phyloP scores from a whole-genome alignment of 1,140 invertebrate genomes.

The Ctenoplectra terminalis region DNA sequence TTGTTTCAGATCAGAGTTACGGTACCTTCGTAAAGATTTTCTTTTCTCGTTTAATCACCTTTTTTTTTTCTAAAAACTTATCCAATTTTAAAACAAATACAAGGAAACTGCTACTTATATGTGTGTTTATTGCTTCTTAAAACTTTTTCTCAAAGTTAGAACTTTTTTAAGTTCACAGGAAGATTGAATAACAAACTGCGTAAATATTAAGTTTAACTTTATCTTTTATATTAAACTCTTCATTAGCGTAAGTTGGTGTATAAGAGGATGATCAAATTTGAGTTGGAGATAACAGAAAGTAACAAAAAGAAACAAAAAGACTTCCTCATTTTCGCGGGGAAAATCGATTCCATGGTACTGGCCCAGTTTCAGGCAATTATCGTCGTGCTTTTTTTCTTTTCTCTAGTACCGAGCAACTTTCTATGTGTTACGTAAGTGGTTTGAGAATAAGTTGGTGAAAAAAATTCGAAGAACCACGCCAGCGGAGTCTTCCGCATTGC shows the following conservation, averaged over 20 bases:
- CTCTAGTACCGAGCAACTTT: background rate
- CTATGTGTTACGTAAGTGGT: constrained; percentile 29
- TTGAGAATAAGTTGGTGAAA: background rate
- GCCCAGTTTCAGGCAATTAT: constrained; percentile 50
- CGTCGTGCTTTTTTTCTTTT: constrained; percentile 25
- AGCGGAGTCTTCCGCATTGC: background rate
- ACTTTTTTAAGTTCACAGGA: too few species aligned
- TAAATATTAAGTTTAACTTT: too few species aligned
- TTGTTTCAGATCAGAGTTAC: background rate
- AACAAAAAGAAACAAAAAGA: too few species aligned
- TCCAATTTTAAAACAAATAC: too few species aligned
- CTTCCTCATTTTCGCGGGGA: background rate
- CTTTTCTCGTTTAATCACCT: too few species aligned
- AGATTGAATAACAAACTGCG: too few species aligned
- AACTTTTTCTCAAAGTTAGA: background rate
- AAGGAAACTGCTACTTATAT: too few species aligned
- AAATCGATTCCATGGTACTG: constrained; percentile 20
- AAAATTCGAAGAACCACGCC: background rate
- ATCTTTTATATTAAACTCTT: too few species aligned
- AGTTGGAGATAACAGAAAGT: background rate
- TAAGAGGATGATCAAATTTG: background rate
- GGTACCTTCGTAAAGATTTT: background rate
- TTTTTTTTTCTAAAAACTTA: too few species aligned
- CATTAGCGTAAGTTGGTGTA: background rate
- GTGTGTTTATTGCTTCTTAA: background rate